These are phyloP conservation scores for Dicaeum eximium DNA, from an alignment of 2,113 vertebrate species.

Conservation along the genomic window DNA sequence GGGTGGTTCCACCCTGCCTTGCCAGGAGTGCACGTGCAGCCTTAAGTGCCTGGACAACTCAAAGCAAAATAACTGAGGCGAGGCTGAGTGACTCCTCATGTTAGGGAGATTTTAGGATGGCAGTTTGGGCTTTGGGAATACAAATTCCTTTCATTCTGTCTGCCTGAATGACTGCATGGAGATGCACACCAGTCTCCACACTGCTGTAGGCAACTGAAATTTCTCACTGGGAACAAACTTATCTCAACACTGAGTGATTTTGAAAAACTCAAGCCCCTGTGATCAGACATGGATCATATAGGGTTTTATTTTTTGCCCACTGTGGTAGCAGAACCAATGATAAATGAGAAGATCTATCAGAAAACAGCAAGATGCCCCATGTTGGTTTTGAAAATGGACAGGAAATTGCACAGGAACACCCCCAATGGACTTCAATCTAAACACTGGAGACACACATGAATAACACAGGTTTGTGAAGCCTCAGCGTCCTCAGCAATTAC, in stretches of 20 bases:
- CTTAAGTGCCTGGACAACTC: neutral
- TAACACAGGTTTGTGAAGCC: neutral
- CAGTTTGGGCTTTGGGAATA: neutral
- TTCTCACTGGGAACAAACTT: neutral
- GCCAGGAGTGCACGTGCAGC: neutral
- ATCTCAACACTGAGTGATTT: neutral
- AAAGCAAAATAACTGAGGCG: neutral
- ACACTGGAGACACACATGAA: neutral
- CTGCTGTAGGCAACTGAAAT: accelerated
- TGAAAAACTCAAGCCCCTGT: neutral
- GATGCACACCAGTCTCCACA: neutral
- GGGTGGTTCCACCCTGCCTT: neutral
- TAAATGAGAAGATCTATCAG: neutral
- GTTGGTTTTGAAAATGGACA: neutral
- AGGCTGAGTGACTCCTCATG: neutral
- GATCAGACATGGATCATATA: neutral
- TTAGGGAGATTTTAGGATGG: neutral
- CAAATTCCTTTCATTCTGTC: neutral
- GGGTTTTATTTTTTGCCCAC: accelerated
- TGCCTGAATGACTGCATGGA: neutral
- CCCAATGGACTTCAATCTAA: neutral
- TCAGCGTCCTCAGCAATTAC: neutral
- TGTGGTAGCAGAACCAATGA: neutral
- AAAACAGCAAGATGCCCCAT: neutral
- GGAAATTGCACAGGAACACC: neutral